phyloP scores from a whole-genome alignment of 2,888 invertebrate species.

The Sphaerophoria taeniata region DNA sequence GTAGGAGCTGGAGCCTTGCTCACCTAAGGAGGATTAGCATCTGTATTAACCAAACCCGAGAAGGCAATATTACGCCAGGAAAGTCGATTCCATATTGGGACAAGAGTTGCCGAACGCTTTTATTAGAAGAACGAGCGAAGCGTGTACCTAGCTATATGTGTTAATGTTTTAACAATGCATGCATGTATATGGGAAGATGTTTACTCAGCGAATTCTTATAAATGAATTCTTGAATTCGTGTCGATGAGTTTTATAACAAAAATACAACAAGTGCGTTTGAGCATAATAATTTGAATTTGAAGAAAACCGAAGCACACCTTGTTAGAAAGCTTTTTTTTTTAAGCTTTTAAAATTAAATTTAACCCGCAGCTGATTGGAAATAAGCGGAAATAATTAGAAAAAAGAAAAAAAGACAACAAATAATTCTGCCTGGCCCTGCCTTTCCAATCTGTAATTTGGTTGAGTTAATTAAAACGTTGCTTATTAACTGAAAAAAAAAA shows the following conservation, averaged over 20 bases:
- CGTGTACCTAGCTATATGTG: no score
- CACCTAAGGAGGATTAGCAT: conserved; percentile 53
- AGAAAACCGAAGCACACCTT: background rate
- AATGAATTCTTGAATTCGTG: background rate
- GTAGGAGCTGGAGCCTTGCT: background rate
- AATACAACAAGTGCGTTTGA: background rate
- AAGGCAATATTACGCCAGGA: conserved; percentile 1
- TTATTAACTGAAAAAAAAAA: no score
- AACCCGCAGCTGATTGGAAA: no score
- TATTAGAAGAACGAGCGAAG: no score
- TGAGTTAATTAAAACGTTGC: no score
- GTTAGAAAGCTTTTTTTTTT: no score
- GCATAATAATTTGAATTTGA: background rate
- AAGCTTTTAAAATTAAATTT: no score
- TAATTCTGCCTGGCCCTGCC: no score
- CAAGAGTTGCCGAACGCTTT: conserved; percentile 29
- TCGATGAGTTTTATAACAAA: background rate
- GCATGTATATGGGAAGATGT: background rate
- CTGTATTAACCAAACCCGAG: background rate
- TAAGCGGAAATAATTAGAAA: no score
- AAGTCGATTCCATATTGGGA: conserved; percentile 28
- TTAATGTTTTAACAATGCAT: background rate
- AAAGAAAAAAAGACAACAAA: no score
- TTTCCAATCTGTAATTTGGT: no score
- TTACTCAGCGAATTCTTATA: background rate